Conservation (phyloP, 2,888 invertebrate species). For the Nemapogon koenigi region DNA sequence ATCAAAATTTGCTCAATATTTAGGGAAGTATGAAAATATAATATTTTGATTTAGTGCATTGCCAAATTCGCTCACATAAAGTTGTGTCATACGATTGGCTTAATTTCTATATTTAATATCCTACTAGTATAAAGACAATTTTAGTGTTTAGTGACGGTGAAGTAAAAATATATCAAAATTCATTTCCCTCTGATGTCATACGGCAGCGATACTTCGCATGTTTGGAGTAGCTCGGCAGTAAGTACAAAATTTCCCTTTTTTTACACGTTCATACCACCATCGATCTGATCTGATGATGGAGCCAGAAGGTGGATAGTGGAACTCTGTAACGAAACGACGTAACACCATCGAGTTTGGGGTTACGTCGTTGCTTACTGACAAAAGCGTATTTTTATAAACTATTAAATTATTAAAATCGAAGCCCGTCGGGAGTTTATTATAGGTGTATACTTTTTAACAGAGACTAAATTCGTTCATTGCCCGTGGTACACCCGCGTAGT, state of each 20-base stretch:
- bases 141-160: conserved; percentile 24
- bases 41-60: conserved; percentile 46
- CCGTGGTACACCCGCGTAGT: no score
- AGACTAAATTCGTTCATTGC: no score
- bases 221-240: conserved; percentile 59
- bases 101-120: conserved; percentile 14
- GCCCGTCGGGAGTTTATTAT: no score
- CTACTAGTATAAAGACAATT: conserved; percentile 16
- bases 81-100: conserved; percentile 17
- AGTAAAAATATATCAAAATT: conserved; percentile 46
- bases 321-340: no score
- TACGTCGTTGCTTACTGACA: no score
- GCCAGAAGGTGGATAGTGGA: no score
- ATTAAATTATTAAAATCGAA: no score
- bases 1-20: conserved; percentile 27
- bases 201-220: conserved; percentile 61
- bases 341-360: no score
- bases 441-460: no score
- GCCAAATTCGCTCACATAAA: conserved; percentile 16
- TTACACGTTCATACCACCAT: no score
- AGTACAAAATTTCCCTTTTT: conserved; percentile 17
- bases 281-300: no score
- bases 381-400: no score
- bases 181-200: conserved; percentile 65
- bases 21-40: conserved; percentile 30